A percentile compares a stretch with the other conserved stretches of the same genome.
phyloP scores from a whole-genome alignment of 2,888 invertebrate species.

The Exocentrus adspersus region DNA sequence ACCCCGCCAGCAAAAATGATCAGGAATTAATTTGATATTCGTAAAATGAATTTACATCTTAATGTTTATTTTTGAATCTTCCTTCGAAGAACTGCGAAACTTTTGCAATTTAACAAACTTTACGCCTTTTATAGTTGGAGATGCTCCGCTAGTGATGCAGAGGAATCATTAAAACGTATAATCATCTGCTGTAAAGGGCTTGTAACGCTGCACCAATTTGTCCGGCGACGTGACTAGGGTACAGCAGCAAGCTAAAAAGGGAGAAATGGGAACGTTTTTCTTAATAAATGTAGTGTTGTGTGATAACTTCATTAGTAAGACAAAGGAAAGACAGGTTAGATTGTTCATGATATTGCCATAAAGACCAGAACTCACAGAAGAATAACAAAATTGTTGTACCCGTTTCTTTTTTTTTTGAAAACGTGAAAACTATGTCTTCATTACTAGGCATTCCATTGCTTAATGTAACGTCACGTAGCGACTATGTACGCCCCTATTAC shows the following conservation, averaged over 20 bases:
- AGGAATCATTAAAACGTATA: conserved; percentile 18
- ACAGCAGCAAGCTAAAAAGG: background rate
- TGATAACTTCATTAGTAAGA: background rate
- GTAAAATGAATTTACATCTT: conserved; percentile 20
- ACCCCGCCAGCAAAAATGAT: conserved; percentile 17
- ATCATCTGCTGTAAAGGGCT: background rate
- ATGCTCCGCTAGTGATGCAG: conserved; percentile 18
- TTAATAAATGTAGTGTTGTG: background rate
- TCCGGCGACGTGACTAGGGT: background rate
- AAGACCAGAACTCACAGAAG: too few relatives aligned
- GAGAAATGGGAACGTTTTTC: background rate
- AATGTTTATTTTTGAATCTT: conserved; percentile 31
- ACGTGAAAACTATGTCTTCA: too few relatives aligned
- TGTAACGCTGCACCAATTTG: background rate
- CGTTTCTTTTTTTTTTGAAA: too few relatives aligned
- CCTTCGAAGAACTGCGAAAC: conserved; percentile 27
- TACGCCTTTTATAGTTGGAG: conserved; percentile 27
- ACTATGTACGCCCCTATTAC: too few relatives aligned
- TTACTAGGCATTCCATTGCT: too few relatives aligned
- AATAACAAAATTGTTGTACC: too few relatives aligned
- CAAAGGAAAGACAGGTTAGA: background rate
- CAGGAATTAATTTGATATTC: conserved; percentile 27
- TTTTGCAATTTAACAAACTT: conserved; percentile 39
- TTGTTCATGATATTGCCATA: background rate
- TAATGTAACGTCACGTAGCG: too few relatives aligned